Base-by-base conservation (phyloP, 2,888 invertebrate genomes). In the Amphipyra tragopoginis region DNA sequence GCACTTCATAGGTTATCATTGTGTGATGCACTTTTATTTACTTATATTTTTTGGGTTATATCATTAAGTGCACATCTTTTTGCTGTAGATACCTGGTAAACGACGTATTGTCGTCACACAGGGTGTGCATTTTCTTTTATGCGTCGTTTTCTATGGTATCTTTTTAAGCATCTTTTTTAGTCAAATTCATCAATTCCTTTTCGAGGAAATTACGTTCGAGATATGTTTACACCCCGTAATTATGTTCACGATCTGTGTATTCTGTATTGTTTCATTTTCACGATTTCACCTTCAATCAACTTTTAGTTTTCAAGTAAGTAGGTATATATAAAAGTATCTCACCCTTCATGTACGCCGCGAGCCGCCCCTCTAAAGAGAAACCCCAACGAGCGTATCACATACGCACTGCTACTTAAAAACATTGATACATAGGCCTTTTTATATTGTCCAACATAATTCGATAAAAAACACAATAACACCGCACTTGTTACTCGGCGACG, bases 271-370 rank as follows among this genome's bases (percentile, higher is more conserved):
- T 21, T 29, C 29, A 29, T 7, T 2, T 29, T 29, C 29, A 10
- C 26, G 15, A 42, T 52, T 52, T 29, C 26, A 26, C 10, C 38
- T 42, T 60, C 11, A 5, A 61, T 33, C 36, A 36, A 58, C 7
- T 47, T 13, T 40, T 45, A 47, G n/a, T 40, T 38, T 48, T 60
- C 47, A 21, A 56, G 15, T 50, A 47, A 58, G 70, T 78, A 78
- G 59, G 69, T 75, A 77, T 75, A 77, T 75, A 78, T 73, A 79
- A 54, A 67, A 77, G 73, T 74, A 58, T 79, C 93, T 93, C 88
- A 94, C 94, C 93, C 93, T 94, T 94, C 94, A 94, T 94, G 84
- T 90, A 86, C 81, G 74, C 61, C 80, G 71, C 72, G 71, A 72
- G 68, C 81, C 83, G 79, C 88, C 90, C 88, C 86, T 88, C 82